Percentiles rank a stretch among this genome's conserved stretches.
These are phyloP conservation scores for Lycodopsis pacificus DNA, from an alignment of 2,797 vertebrate genomes.

Conservation along the genomic window DNA sequence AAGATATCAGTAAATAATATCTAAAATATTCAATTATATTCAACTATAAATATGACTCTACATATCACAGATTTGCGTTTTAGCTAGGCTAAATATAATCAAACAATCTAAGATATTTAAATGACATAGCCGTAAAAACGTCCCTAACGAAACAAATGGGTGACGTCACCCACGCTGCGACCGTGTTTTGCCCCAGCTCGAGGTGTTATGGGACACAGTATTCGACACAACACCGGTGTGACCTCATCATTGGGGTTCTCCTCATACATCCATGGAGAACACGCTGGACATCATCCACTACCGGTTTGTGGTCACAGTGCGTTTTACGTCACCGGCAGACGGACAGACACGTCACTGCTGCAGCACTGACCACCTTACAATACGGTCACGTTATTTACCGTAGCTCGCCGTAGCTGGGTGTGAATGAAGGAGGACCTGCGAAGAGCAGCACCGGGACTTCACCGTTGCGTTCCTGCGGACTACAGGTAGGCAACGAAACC, in stretches of 20 bases:
- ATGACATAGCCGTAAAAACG: neutral
- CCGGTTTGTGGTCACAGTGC: too few species aligned
- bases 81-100: too few species aligned
- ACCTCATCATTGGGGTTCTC: neutral
- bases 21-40: neutral
- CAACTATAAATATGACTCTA: neutral
- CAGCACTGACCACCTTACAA: neutral
- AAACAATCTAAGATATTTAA: neutral
- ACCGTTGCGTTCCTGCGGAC: neutral
- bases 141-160: neutral
- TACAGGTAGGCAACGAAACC: slow-evolving; percentile 17
- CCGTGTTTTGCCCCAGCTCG: neutral
- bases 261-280: neutral
- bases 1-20: too few species aligned
- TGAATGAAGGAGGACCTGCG: neutral
- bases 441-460: neutral
- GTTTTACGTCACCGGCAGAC: neutral
- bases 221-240: neutral
- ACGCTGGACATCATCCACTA: neutral
- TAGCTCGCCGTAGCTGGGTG: neutral
- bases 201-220: neutral
- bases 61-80: too few species aligned
- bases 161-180: slow-evolving; percentile 6
- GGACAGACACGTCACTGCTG: neutral
- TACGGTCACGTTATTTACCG: neutral